phyloP scores from a whole-genome alignment of 2,113 vertebrate species.

The human (Homo sapiens) region GRCh38 chr6:91718501-91719000 shows the following conservation, averaged over 20 bases:
- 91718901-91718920: background rate
- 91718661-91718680: background rate
- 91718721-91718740: background rate
- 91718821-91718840: background rate
- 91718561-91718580: background rate
- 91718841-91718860: background rate
- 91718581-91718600: background rate
- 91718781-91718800: background rate
- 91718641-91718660: background rate
- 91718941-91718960: background rate
- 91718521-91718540: constrained; percentile 23
- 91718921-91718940: background rate
- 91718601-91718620: background rate
- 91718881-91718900: background rate
- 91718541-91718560: background rate
- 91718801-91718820: background rate
- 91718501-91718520: background rate
- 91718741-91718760: background rate
- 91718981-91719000: background rate
- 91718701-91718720: background rate
- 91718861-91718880: background rate
- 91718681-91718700: background rate
- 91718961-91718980: background rate
- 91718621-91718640: background rate
- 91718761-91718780: background rate